phyloP scores from a whole-genome alignment of 2,113 vertebrate genomes.

The Stictonetta naevosa region DNA sequence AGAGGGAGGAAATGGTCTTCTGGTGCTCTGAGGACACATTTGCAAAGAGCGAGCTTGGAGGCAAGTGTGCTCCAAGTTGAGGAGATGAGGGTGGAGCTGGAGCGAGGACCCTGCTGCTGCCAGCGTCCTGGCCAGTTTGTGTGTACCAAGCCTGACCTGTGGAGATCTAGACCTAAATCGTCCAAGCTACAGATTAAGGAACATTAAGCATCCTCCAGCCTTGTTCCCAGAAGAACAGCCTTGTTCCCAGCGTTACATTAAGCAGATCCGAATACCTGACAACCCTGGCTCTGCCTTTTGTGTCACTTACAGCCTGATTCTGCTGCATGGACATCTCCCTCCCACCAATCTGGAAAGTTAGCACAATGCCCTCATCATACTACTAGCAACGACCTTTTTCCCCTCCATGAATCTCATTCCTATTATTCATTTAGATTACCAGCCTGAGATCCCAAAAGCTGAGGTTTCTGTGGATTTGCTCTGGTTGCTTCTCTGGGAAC shows the following conservation, averaged over 20 bases:
- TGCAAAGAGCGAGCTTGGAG: neutral
- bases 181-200: neutral
- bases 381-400: neutral
- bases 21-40: neutral
- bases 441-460: neutral
- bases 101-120: neutral
- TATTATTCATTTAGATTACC: rapidly evolving
- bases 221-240: neutral
- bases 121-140: neutral
- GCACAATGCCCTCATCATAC: neutral
- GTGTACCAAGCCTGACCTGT: neutral
- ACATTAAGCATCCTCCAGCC: neutral
- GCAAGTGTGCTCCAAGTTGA: neutral
- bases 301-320: neutral
- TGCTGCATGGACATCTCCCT: neutral
- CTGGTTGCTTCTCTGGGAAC: rapidly evolving
- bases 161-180: neutral
- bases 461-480: neutral
- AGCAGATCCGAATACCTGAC: rapidly evolving
- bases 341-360: neutral
- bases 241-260: neutral
- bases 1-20: neutral
- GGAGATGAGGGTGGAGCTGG: neutral
- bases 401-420: neutral
- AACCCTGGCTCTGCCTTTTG: rapidly evolving